These are phyloP conservation scores for Orycteropus afer DNA, from an alignment of 2,113 vertebrate species.

Conservation along the genomic window DNA sequence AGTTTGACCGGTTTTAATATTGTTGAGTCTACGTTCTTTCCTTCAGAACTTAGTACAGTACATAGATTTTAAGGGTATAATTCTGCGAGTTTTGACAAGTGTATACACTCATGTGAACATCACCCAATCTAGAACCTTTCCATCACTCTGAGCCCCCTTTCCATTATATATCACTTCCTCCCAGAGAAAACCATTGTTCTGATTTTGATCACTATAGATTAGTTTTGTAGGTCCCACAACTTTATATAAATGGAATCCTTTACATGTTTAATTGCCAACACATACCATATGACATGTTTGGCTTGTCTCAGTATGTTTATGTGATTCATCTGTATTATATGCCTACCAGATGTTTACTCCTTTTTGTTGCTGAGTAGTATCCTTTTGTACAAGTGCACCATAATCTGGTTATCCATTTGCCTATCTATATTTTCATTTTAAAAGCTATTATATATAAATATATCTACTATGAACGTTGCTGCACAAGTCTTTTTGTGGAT, in stretches of 20 bases:
- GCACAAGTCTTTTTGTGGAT: too few relatives aligned
- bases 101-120: background rate
- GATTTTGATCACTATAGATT: background rate
- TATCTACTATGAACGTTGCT: too few relatives aligned
- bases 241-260: background rate
- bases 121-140: conserved; percentile 15
- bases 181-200: background rate
- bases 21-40: background rate
- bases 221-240: background rate
- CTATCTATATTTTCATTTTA: background rate
- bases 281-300: background rate
- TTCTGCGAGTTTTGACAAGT: too few relatives aligned
- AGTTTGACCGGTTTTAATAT: background rate
- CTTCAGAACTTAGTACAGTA: background rate
- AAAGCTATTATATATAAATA: background rate
- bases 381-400: background rate
- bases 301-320: background rate
- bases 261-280: too few relatives aligned
- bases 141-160: background rate
- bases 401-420: background rate
- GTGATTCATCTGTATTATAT: background rate
- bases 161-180: background rate
- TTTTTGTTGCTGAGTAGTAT: background rate
- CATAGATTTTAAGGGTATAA: background rate
- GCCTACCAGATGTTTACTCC: background rate